These are phyloP conservation scores for Amblyjoppa proteus DNA, from an alignment of 2,888 invertebrate genomes.

Conservation along the genomic window DNA sequence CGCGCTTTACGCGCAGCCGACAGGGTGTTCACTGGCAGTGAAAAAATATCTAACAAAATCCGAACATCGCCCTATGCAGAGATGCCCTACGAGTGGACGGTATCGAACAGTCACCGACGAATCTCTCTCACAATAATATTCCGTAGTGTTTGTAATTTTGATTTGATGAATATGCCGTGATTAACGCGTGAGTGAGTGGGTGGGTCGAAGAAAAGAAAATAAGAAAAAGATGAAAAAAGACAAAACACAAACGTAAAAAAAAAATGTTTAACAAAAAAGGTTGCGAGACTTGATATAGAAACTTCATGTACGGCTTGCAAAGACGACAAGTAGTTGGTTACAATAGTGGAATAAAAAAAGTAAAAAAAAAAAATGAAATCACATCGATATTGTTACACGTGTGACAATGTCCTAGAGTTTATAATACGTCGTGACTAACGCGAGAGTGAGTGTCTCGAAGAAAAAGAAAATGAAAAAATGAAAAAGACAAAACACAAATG, in stretches of 20 bases:
- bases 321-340: conserved; percentile 1
- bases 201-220: neutral
- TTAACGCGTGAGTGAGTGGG: neutral
- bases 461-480: too few relatives aligned
- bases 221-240: neutral
- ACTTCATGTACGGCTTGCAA: conserved; percentile 11
- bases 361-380: conserved; percentile 11
- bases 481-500: too few relatives aligned
- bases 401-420: too few relatives aligned
- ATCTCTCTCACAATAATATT: neutral
- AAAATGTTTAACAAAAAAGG: neutral
- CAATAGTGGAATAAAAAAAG: neutral
- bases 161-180: conserved; percentile 1
- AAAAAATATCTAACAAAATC: conserved; percentile 10
- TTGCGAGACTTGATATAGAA: neutral
- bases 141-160: neutral
- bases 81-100: conserved; percentile 9
- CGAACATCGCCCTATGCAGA: conserved; percentile 12
- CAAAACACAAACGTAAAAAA: neutral
- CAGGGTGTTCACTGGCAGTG: neutral
- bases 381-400: neutral
- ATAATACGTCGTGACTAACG: too few relatives aligned
- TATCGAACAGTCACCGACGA: conserved; percentile 15
- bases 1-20: neutral
- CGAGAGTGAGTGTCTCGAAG: too few relatives aligned